Evolutionary conservation across 1,140 invertebrate species (phyloP).

Genomic region (Luehdorfia chinensis): DNA sequence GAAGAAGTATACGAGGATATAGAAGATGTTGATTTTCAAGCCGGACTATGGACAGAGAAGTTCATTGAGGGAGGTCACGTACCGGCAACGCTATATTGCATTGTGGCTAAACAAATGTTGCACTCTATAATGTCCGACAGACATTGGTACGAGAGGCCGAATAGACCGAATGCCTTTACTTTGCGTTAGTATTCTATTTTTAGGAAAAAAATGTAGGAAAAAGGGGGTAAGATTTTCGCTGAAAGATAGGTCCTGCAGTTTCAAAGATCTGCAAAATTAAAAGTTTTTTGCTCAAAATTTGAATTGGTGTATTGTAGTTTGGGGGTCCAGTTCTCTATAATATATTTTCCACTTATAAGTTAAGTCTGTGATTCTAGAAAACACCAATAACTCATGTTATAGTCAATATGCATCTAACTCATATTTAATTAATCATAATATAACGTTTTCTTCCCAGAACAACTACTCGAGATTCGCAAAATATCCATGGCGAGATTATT

Average conservation of each 20-base stretch:
- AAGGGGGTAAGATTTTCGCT: too few relatives aligned
- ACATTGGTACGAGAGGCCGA: slow-evolving; percentile 53
- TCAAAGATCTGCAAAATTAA: too few relatives aligned
- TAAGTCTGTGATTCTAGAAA: too few relatives aligned
- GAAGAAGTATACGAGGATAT: slow-evolving; percentile 43
- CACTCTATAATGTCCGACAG: slow-evolving; percentile 38
- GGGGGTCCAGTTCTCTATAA: too few relatives aligned
- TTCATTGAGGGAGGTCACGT: slow-evolving; percentile 30
- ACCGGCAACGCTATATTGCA: slow-evolving; percentile 38
- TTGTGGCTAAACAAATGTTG: slow-evolving; percentile 37
- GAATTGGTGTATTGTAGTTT: too few relatives aligned
- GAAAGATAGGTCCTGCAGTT: too few relatives aligned
- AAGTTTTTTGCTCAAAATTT: too few relatives aligned
- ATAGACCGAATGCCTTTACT: slow-evolving; percentile 49
- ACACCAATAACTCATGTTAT: too few relatives aligned
- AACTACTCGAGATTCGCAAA: slow-evolving; percentile 92
- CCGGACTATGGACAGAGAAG: slow-evolving; percentile 45
- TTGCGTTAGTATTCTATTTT: slow-evolving; percentile 32
- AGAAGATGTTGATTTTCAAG: slow-evolving; percentile 52
- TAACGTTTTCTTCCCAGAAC: slow-evolving; percentile 82
- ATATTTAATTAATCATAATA: neutral
- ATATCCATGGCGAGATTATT: slow-evolving; percentile 88
- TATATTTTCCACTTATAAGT: too few relatives aligned
- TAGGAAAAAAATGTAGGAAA: too few relatives aligned
- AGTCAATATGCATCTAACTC: neutral